Evolutionary conservation across 2,888 invertebrate species (phyloP).

Genomic region (Drosophila helvetica): DNA sequence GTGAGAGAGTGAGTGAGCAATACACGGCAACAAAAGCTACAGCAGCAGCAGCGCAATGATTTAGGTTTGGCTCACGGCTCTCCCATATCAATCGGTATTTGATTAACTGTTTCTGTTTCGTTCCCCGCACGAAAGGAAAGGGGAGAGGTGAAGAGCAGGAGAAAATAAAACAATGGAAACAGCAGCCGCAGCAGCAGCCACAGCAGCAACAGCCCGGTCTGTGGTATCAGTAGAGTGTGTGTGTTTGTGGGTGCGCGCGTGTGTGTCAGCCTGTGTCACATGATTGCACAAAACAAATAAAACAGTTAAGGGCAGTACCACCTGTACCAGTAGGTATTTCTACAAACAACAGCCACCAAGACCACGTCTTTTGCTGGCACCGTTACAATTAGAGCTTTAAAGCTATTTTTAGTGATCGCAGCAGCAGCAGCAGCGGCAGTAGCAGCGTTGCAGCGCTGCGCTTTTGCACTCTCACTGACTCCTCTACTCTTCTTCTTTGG

Average conservation of each 20-base stretch:
- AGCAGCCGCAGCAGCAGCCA: neutral
- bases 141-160: neutral
- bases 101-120: slow-evolving; percentile 49
- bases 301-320: slow-evolving; percentile 8
- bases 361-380: slow-evolving; percentile 17
- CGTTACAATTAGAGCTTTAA: slow-evolving; percentile 34
- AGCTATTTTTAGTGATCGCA: slow-evolving; percentile 54
- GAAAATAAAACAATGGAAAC: slow-evolving; percentile 15
- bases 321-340: neutral
- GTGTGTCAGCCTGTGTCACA: slow-evolving; percentile 5
- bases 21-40: slow-evolving; percentile 11
- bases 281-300: slow-evolving; percentile 23
- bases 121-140: slow-evolving; percentile 13
- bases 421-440: too few species aligned
- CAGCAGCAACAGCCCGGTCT: slow-evolving; percentile 1
- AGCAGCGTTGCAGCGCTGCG: neutral
- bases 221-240: neutral
- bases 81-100: slow-evolving; percentile 60
- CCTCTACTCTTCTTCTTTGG: neutral
- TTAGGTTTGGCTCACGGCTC: slow-evolving; percentile 28
- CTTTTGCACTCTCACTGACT: neutral
- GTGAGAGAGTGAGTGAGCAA: slow-evolving; percentile 20
- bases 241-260: neutral
- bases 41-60: slow-evolving; percentile 9
- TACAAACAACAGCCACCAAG: neutral